phyloP scores from a whole-genome alignment of 2,888 invertebrate species.

The Quadroppia sp. region DNA sequence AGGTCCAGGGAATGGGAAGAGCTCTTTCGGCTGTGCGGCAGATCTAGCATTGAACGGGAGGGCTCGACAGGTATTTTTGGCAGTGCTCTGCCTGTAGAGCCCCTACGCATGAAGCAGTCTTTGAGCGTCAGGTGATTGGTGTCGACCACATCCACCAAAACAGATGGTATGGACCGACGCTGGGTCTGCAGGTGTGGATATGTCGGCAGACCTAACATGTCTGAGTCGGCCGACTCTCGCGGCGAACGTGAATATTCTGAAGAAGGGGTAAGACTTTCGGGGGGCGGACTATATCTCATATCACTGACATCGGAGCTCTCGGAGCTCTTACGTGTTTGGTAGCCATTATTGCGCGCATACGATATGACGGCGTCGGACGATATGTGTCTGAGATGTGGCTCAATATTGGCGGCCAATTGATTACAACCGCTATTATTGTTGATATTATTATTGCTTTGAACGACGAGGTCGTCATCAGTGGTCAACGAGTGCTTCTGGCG shows the following conservation, averaged over 20 bases:
- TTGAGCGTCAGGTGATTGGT: constrained; percentile 36
- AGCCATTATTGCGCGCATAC: constrained; percentile 25
- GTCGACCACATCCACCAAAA: constrained; percentile 42
- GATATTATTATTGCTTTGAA: constrained; percentile 30
- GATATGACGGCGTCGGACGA: constrained; percentile 31
- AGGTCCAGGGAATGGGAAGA: constrained; percentile 46
- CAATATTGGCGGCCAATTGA: neutral
- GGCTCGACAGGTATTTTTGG: constrained; percentile 43
- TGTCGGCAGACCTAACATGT: constrained; percentile 40
- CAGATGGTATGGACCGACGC: constrained; percentile 43
- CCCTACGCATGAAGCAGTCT: constrained; percentile 42
- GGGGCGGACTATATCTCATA: constrained; percentile 38
- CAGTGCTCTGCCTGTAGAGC: constrained; percentile 44
- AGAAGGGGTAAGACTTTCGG: constrained; percentile 40
- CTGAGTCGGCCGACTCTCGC: constrained; percentile 43
- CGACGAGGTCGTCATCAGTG: constrained; percentile 13
- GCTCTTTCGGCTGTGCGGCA: constrained; percentile 53
- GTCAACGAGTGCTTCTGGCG: constrained; percentile 21
- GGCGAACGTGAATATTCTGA: constrained; percentile 41
- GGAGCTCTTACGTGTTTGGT: constrained; percentile 32
- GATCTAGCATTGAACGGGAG: constrained; percentile 41
- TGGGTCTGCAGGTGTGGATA: constrained; percentile 38
- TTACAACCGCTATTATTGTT: constrained; percentile 9
- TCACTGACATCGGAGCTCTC: constrained; percentile 40
- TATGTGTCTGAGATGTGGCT: constrained; percentile 12